Evolutionary conservation across 2,888 invertebrate genomes (phyloP).

Genomic region (Hypercompe scribonia): DNA sequence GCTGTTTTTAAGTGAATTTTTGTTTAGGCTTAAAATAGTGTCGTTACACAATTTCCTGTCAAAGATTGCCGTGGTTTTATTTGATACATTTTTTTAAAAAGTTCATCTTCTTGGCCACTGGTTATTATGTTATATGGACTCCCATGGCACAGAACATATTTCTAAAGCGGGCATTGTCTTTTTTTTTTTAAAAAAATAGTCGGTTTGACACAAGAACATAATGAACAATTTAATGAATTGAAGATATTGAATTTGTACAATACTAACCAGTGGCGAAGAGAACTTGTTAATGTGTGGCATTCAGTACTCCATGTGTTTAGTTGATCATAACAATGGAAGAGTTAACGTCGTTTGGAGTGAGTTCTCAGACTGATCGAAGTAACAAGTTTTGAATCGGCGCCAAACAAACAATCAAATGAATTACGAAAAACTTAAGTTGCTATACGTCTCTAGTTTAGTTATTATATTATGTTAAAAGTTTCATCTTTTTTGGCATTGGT

Average conservation of each 20-base stretch:
- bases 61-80: too few species aligned
- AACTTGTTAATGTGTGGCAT: background rate
- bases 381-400: background rate
- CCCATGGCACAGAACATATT: too few species aligned
- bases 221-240: background rate
- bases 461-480: background rate
- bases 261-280: background rate
- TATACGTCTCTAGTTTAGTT: background rate
- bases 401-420: slow-evolving; percentile 3
- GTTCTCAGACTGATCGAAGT: background rate
- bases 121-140: too few species aligned
- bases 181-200: too few species aligned
- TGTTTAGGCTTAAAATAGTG: background rate
- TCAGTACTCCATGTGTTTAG: background rate
- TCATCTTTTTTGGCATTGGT: background rate
- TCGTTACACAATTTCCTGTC: background rate
- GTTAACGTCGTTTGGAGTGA: background rate
- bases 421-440: background rate
- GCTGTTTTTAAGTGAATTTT: background rate
- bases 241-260: background rate
- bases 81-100: too few species aligned
- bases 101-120: too few species aligned
- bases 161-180: too few species aligned
- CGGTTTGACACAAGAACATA: too few species aligned
- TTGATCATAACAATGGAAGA: background rate